A percentile compares a stretch with the other conserved stretches of the same genome.
These are phyloP conservation scores for Lymantria dispar DNA, from an alignment of 2,888 invertebrate species.

Conservation along the genomic window DNA sequence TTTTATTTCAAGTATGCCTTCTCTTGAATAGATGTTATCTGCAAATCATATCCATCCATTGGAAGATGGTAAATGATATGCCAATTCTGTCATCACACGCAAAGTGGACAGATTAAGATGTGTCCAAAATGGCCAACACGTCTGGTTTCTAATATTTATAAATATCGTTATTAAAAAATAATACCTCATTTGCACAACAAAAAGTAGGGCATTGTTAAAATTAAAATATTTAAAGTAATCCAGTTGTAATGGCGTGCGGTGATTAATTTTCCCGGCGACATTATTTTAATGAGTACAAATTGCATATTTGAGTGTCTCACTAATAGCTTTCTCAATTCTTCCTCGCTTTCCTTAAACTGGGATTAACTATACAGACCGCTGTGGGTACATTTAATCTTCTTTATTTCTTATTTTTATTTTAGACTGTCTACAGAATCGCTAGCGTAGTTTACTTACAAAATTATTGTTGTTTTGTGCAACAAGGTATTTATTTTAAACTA, in stretches of 20 bases:
- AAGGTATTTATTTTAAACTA: no score
- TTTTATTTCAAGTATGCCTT: no score
- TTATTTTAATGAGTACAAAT: slow-evolving; percentile 77
- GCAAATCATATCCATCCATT: no score
- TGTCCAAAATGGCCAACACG: no score
- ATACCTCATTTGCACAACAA: not conserved
- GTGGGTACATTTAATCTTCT: slow-evolving; percentile 13
- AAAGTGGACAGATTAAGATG: no score
- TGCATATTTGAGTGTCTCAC: slow-evolving; percentile 64
- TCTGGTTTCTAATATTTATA: not conserved
- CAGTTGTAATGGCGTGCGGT: slow-evolving; percentile 67
- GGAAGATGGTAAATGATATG: no score
- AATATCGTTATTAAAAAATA: not conserved
- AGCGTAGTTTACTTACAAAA: no score
- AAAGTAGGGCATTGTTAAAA: slow-evolving; percentile 34
- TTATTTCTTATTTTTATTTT: no score
- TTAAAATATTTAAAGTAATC: slow-evolving; percentile 59
- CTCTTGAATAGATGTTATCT: no score
- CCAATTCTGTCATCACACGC: no score
- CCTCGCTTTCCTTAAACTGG: slow-evolving; percentile 43
- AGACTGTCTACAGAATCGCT: no score
- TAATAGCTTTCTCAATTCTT: slow-evolving; percentile 67
- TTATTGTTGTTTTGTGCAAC: no score
- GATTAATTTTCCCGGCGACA: slow-evolving; percentile 69
- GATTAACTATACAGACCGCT: slow-evolving; percentile 40